Conservation (phyloP, 2,888 invertebrate species). For the Pristionchus arcanus region DNA sequence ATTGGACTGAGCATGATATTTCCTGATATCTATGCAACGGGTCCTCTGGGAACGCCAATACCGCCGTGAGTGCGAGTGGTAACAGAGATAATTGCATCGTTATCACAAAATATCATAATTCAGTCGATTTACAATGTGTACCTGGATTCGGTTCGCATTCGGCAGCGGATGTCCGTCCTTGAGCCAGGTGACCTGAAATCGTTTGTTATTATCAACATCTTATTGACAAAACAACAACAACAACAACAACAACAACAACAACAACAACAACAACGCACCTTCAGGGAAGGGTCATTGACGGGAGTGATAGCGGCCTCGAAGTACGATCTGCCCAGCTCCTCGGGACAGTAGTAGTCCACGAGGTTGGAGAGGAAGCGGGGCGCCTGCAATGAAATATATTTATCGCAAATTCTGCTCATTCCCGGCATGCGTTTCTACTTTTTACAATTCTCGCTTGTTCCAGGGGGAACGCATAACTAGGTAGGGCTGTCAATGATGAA, state of each 20-base stretch:
- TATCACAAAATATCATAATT: not conserved
- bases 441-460: too few species aligned
- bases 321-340: conserved; percentile 81
- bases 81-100: not conserved
- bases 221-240: not conserved
- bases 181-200: conserved; percentile 75
- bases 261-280: conserved; percentile 73
- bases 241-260: not conserved
- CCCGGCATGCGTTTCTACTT: not conserved
- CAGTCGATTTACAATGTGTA: not conserved
- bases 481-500: too few species aligned
- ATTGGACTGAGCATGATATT: not conserved
- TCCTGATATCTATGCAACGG: not conserved
- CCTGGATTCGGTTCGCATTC: conserved; percentile 80
- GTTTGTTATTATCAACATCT: not conserved
- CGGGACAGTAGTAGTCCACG: conserved; percentile 38
- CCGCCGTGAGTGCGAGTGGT: too few species aligned
- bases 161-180: conserved; percentile 81
- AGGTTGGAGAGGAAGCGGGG: conserved; percentile 52
- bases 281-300: conserved; percentile 70
- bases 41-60: too few species aligned
- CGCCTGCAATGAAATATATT: conserved; percentile 51
- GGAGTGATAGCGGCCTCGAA: conserved; percentile 88
- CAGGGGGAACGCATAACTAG: too few species aligned
- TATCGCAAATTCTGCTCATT: not conserved